Base-by-base conservation (phyloP, 2,113 vertebrate species). In the Talpa occidentalis region DNA sequence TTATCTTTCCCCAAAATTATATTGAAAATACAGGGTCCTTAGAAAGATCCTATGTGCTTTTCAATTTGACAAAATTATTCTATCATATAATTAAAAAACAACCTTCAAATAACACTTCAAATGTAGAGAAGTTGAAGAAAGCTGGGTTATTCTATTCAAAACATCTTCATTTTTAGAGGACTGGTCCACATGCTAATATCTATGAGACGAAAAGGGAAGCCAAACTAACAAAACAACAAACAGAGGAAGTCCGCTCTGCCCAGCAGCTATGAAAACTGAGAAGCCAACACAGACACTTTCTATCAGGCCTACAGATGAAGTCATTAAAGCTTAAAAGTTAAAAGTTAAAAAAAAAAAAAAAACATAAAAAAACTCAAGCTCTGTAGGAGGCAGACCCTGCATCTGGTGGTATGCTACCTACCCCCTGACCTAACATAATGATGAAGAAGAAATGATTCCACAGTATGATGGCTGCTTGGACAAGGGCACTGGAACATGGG, bases 321-420 rank as follows among this genome's bases (percentile, higher is more conserved):
- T 72, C 90, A 86, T 76, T 87, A 88, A 94, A 93, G n/a, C 84
- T 90, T 94, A n/a, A 88, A 94, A 94, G 64, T 91, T 81, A 62
- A 64, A n/a, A n/a, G n/a, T n/a, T n/a, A n/a, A n/a, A n/a, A n/a
- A n/a, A n/a, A n/a, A n/a, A n/a, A n/a, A 96, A 94, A 80, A 74
- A 88, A 89, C 47, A 77, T n/a, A 92, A 79, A 87, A 59, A 2
- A 30, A 78, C 52, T 60, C 69, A 16, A 59, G 60, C 47, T 91
- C 40, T 78, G 84, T 52, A 64, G 87, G 80, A 96, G 56, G 74
- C 89, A 87, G 80, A 56, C 37, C 30, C 52, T 79, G 10, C 42
- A 78, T 74, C 59, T 80, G 62, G 91, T 64, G 80, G 83, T 87
- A 77, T 32, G 73, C 80, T 83, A 67, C 56, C 80, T 73, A 17